These are phyloP conservation scores for Syncerus caffer DNA, from an alignment of 2,797 vertebrate species.

Conservation along the genomic window DNA sequence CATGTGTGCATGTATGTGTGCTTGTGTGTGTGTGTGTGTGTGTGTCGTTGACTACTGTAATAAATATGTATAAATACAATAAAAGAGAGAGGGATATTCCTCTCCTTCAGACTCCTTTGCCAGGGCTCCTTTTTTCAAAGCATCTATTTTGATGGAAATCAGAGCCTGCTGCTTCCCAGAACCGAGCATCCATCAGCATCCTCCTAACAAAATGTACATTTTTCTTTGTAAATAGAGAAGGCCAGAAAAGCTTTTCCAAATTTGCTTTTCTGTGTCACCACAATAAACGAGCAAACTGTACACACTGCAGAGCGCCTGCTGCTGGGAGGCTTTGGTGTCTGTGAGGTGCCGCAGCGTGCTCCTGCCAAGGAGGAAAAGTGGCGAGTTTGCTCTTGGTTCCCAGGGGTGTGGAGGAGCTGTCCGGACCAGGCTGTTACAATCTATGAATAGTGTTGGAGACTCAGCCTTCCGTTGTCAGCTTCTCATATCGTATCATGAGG, in stretches of 20 bases:
- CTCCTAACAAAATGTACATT: not conserved
- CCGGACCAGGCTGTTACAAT: not conserved
- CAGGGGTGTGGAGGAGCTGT: not conserved
- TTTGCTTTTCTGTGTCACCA: not conserved
- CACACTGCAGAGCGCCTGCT: not conserved
- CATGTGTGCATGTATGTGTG: accelerated
- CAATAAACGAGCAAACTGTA: conserved; percentile 2
- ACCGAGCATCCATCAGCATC: not conserved
- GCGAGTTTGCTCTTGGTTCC: not conserved
- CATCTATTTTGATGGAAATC: conserved; percentile 54
- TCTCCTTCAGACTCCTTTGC: not conserved
- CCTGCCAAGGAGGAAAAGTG: not conserved
- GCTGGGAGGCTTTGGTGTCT: not conserved
- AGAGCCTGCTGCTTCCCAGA: conserved; percentile 26
- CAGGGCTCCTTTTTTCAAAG: not conserved
- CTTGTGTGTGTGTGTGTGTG: not conserved
- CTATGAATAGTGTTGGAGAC: not conserved
- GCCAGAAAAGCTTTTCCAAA: conserved; percentile 41
- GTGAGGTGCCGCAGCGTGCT: not conserved
- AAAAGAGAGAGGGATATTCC: not conserved
- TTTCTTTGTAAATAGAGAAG: conserved; percentile 61
- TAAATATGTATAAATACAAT: not conserved
- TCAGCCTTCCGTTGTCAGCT: not conserved
- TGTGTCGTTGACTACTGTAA: not conserved
- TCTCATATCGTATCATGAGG: not conserved